Evolutionary conservation across 2,113 vertebrate species (phyloP), one percentile per base, ranked within the genome.

Genomic region (Alexandromys fortis): DNA sequence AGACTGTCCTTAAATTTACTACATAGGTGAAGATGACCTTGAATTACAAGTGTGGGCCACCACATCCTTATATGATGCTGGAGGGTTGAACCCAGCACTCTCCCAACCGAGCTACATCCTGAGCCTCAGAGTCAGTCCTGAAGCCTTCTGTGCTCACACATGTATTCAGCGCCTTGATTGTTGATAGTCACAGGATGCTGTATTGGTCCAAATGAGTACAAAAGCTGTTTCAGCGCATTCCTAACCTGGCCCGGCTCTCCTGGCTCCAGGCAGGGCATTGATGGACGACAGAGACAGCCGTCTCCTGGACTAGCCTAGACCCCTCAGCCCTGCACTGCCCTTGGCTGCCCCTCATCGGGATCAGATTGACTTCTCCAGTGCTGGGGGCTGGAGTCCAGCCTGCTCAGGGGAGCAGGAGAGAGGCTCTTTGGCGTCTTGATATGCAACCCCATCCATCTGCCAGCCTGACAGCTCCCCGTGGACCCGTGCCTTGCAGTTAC

Each of bases 381-480:
- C 92, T 82, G 28, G 12, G 75, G 17, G 73, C 95, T 85, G 88
- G 90, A 94, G 91, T 73, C 90, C 22, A 14, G 90, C 52, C 79
- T 76, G 72, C 58, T 28, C 24, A 35, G 76, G 89, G 58, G 3
- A 75, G 78, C 38, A 10, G 0, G 65, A 85, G 68, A 95, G 79
- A 94, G 79, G 94, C 95, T 95, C 83, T 63, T 78, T 92, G 70
- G 97, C 77, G 0, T 93, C 96, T 86, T 24, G 45, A 58, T 93
- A 67, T 49, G 70, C 85, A 89, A 8, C 28, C 52, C 95, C 91
- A 98, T 96, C 94, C 61, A 70, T 97, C 96, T 97, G 61, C 22
- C 35, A n/a, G 55, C 77, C 92, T 95, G 97, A 96, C 96, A 97
- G 94, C 63, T 97, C 97, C 96, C 96, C 3, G 14, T 0, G 9